Evolutionary conservation across 2,113 vertebrate species (phyloP).

Genomic region (Corydoras maculifer): DNA sequence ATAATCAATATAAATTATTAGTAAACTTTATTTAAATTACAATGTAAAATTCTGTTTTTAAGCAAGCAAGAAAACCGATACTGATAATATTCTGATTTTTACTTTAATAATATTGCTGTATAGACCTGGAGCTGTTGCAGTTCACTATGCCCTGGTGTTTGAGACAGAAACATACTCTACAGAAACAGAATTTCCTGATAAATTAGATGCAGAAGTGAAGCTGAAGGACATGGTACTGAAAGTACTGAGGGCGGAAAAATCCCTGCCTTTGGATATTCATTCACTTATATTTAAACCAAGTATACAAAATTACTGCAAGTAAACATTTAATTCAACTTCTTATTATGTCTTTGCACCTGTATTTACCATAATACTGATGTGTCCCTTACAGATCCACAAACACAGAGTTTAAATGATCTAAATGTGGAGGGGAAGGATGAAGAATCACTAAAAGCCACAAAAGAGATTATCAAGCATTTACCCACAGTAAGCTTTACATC

Average conservation of each 20-base stretch:
- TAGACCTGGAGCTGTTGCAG: constrained; percentile 72
- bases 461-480: constrained; percentile 11
- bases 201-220: constrained; percentile 52
- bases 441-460: not conserved
- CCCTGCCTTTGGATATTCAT: constrained; percentile 70
- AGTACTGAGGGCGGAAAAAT: constrained; percentile 71
- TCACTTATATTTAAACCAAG: constrained; percentile 71
- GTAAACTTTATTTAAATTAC: not conserved
- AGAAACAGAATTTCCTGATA: constrained; percentile 47
- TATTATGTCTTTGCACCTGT: not conserved
- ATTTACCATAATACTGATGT: constrained; percentile 2
- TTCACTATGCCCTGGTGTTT: constrained; percentile 76
- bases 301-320: constrained; percentile 28
- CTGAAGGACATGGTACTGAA: constrained; percentile 75
- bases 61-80: not conserved
- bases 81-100: not conserved
- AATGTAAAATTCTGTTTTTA: not conserved
- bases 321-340: not conserved
- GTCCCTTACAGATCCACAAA: constrained; percentile 7
- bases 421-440: constrained; percentile 23
- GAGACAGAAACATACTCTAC: constrained; percentile 56
- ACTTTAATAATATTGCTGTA: not conserved
- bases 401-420: constrained; percentile 8
- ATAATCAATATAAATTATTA: too few relatives aligned
- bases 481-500: constrained; percentile 1